phyloP scores from a whole-genome alignment of 2,113 vertebrate genomes.

The Bambusicola thoracicus region DNA sequence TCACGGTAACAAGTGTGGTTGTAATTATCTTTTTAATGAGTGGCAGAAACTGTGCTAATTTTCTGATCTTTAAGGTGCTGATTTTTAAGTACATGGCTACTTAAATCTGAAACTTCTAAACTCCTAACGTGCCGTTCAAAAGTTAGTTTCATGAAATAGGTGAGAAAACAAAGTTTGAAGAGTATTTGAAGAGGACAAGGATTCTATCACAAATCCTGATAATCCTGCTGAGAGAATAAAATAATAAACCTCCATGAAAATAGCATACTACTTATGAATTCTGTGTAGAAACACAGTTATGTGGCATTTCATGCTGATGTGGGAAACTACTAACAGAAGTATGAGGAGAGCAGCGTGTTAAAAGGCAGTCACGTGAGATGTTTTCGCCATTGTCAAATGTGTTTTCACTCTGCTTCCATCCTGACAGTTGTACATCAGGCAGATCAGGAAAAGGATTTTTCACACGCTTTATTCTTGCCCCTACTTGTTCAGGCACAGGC shows the following conservation, averaged over 20 bases:
- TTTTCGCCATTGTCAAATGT: not conserved
- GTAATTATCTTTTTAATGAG: conserved; percentile 43
- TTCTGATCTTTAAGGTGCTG: not conserved
- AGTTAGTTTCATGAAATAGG: conserved; percentile 11
- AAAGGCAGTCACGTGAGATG: not conserved
- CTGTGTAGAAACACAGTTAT: not conserved
- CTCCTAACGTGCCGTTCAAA: not conserved
- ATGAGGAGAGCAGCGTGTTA: not conserved
- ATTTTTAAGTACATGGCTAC: not conserved
- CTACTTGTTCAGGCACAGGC: conserved; percentile 32
- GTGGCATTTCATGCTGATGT: not conserved
- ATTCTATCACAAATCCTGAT: not conserved
- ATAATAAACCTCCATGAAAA: not conserved
- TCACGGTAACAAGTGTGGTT: conserved; percentile 47
- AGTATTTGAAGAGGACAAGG: not conserved
- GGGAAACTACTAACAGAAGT: not conserved
- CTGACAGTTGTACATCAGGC: not conserved
- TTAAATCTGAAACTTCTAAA: conserved; percentile 7
- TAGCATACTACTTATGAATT: not conserved
- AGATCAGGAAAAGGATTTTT: conserved; percentile 20
- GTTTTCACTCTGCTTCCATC: not conserved
- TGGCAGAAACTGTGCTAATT: conserved; percentile 49
- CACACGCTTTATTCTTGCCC: conserved; percentile 37
- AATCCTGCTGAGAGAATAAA: not conserved
- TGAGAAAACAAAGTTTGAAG: conserved; percentile 73